Evolutionary conservation across 1,140 invertebrate species (phyloP), one percentile per base, ranked within the genome.

Genomic region (Pseudomyrmex dendroicus): DNA sequence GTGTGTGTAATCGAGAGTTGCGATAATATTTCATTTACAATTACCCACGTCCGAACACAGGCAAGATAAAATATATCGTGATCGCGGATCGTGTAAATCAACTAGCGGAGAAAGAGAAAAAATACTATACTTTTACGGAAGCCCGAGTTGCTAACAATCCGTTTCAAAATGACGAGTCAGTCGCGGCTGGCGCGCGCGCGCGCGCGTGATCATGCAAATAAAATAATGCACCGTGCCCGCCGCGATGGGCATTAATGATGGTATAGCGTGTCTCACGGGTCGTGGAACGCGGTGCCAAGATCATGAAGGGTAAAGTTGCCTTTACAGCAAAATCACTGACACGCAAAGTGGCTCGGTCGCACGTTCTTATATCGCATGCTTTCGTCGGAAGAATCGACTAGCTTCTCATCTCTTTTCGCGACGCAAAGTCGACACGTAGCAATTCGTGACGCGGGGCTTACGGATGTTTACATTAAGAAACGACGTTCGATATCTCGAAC

Each of bases 281-380:
- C 74, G 86, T 87, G 83, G 85, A 80, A 82, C 85, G 54, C 66
- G 50, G 85, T 84, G 70, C 85, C 85, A 87, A 87, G 74, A 82
- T 87, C 86, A 84, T 62, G 82, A 82, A 70, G 72, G 72, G 82
- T 54, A 84, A 84, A 84, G 73, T 76, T 66, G 73, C 86, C 61
- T 76, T 83, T 35, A 35, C 59, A 68, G 67, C 52, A 15, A 72
- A 78, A 76, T 84, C 59, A 70, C 74, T 57, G 83, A 82, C 86
- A 87, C 76, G 83, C 85, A 59, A 88, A 87, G 86, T 82, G 22
- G 46, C 77, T 85, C n/a, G 74, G 57, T 68, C 61, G 86, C 85
- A 56, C 72, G 70, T 78, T 87, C 70, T 86, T 84, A 84, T 59
- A 74, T 73, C 9, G 67, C 70, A 54, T 82, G 68, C 50, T 46